Evolutionary conservation across 2,113 vertebrate species (phyloP).

Genomic region (Centrocercus urophasianus): DNA sequence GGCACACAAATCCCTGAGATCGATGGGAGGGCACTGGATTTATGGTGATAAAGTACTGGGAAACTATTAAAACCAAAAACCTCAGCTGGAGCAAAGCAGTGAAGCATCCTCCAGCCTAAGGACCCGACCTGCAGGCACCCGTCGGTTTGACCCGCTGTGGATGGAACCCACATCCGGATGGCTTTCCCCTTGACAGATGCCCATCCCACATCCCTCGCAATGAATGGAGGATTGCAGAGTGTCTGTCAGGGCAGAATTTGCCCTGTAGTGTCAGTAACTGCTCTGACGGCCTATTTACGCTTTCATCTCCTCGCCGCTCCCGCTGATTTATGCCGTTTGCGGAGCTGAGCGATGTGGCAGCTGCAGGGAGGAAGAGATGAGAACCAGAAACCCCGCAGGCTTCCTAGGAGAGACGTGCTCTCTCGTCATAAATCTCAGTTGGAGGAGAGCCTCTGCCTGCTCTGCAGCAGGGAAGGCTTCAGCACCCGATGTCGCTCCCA

Average conservation of each 20-base stretch:
- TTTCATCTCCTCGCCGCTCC: background rate
- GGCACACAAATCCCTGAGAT: accelerated
- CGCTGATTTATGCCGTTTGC: background rate
- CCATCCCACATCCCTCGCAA: background rate
- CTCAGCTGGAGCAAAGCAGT: background rate
- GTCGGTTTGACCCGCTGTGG: background rate
- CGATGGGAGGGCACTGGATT: background rate
- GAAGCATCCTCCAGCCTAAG: background rate
- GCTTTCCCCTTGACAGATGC: accelerated
- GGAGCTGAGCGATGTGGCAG: background rate
- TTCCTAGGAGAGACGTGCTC: background rate
- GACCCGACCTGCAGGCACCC: accelerated
- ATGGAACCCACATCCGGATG: background rate
- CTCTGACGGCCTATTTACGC: background rate
- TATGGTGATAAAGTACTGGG: background rate
- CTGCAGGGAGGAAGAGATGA: background rate
- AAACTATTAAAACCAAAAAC: background rate
- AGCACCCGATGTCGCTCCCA: background rate
- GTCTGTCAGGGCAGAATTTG: background rate
- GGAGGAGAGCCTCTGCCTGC: background rate
- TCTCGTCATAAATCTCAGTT: background rate
- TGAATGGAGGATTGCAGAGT: background rate
- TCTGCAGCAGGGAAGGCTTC: background rate
- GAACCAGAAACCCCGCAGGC: background rate
- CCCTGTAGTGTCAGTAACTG: background rate